phyloP scores from a whole-genome alignment of 2,888 invertebrate genomes.

The Pomacea canaliculata region DNA sequence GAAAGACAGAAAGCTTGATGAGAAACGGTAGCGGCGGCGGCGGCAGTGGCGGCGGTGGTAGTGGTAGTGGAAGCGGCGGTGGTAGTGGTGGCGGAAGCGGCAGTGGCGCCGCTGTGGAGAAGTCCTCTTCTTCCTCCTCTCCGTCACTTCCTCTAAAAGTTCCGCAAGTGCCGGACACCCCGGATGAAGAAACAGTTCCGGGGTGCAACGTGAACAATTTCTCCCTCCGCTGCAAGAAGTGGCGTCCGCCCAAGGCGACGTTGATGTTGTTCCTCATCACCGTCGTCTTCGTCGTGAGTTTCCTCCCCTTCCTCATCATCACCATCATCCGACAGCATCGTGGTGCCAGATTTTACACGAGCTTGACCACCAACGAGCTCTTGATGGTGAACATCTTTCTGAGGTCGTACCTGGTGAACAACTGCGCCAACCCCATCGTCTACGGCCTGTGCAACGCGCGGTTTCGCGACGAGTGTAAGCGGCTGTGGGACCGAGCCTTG shows the following conservation, averaged over 20 bases:
- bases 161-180: neutral
- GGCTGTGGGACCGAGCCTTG: conserved; percentile 17
- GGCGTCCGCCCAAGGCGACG: conserved; percentile 32
- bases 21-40: neutral
- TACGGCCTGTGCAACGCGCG: conserved; percentile 41
- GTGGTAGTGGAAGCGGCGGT: neutral
- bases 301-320: conserved; percentile 43
- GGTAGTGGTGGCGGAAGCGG: neutral
- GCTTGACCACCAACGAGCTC: conserved; percentile 27
- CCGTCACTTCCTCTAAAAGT: neutral
- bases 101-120: neutral
- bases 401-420: conserved; percentile 44
- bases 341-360: conserved; percentile 32
- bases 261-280: conserved; percentile 42
- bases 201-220: conserved; percentile 14
- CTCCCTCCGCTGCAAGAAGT: conserved; percentile 12
- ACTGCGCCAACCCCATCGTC: conserved; percentile 43
- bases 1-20: neutral
- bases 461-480: conserved; percentile 36
- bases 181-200: neutral
- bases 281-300: conserved; percentile 40
- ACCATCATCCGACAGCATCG: conserved; percentile 33
- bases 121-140: neutral
- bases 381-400: conserved; percentile 38
- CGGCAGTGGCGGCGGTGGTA: neutral